Evolutionary conservation across 2,113 vertebrate genomes (phyloP).

Genomic region (Rana temporaria): DNA sequence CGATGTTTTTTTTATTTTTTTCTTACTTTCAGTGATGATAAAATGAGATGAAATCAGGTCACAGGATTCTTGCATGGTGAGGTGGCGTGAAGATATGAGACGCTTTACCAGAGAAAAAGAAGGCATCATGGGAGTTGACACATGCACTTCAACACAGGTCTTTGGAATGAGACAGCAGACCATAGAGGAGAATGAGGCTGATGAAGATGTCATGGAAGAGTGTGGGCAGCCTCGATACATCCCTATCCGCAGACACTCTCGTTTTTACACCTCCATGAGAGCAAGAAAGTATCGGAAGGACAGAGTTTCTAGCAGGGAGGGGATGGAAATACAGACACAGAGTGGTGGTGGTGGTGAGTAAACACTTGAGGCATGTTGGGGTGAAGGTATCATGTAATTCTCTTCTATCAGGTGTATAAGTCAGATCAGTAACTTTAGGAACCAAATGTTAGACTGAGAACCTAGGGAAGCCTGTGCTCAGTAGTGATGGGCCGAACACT

Average conservation of each 20-base stretch:
- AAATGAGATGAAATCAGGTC: constrained; percentile 15
- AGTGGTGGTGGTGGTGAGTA: constrained; percentile 73
- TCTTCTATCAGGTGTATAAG: too few species aligned
- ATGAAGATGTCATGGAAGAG: constrained; percentile 30
- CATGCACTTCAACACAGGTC: neutral
- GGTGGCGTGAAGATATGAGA: constrained; percentile 36
- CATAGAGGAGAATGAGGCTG: constrained; percentile 60
- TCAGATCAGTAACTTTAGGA: too few species aligned
- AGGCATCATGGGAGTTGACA: constrained; percentile 11
- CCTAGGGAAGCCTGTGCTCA: too few species aligned
- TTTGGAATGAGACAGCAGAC: constrained; percentile 32
- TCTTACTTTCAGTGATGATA: neutral
- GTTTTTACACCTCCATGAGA: constrained; percentile 71
- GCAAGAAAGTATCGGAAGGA: constrained; percentile 55
- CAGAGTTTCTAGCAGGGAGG: constrained; percentile 20
- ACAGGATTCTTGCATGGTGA: neutral
- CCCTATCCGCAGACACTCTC: constrained; percentile 73
- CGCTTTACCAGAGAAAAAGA: constrained; percentile 27
- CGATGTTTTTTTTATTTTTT: neutral
- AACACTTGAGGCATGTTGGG: neutral
- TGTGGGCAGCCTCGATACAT: constrained; percentile 42
- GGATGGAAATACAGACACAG: neutral
- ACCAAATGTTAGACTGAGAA: too few species aligned
- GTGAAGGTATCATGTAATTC: too few species aligned
- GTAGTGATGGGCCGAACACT: too few species aligned